Percentiles rank a stretch among this genome's conserved stretches.
These are phyloP conservation scores for Pachyuromys duprasi DNA, from an alignment of 2,797 vertebrate genomes.

Conservation along the genomic window DNA sequence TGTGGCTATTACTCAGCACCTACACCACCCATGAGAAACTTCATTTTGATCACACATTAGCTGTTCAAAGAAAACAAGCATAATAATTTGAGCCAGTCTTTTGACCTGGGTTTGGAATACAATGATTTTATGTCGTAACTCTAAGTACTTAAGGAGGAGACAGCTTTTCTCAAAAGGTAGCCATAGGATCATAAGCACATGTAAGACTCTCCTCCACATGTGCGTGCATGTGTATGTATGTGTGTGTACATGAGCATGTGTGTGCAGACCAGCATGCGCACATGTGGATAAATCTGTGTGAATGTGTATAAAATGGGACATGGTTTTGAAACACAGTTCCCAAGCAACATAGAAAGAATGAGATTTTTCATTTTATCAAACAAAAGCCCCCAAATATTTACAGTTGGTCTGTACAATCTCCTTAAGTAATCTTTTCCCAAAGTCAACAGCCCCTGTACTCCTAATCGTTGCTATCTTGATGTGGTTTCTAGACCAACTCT, in stretches of 20 bases:
- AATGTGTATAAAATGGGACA: background rate
- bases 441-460: background rate
- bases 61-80: constrained; percentile 76
- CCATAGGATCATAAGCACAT: background rate
- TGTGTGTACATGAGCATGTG: background rate
- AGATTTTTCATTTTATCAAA: constrained; percentile 42
- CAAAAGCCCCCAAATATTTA: constrained; percentile 37
- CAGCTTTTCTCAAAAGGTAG: constrained; percentile 54
- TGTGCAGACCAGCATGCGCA: too few species aligned
- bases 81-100: constrained; percentile 80
- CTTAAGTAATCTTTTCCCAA: constrained; percentile 51
- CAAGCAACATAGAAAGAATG: constrained; percentile 11
- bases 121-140: constrained; percentile 47
- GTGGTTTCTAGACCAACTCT: constrained; percentile 28
- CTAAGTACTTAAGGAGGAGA: constrained; percentile 12
- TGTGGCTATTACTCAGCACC: constrained; percentile 85
- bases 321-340: constrained; percentile 10
- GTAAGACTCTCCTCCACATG: background rate
- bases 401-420: background rate
- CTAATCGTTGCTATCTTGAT: constrained; percentile 9
- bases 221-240: background rate
- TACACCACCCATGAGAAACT: constrained; percentile 79
- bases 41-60: constrained; percentile 77
- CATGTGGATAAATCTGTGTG: background rate
- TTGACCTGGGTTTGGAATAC: constrained; percentile 56